These are phyloP conservation scores for Chelonoidis abingdonii DNA, from an alignment of 2,113 vertebrate species.

Conservation along the genomic window DNA sequence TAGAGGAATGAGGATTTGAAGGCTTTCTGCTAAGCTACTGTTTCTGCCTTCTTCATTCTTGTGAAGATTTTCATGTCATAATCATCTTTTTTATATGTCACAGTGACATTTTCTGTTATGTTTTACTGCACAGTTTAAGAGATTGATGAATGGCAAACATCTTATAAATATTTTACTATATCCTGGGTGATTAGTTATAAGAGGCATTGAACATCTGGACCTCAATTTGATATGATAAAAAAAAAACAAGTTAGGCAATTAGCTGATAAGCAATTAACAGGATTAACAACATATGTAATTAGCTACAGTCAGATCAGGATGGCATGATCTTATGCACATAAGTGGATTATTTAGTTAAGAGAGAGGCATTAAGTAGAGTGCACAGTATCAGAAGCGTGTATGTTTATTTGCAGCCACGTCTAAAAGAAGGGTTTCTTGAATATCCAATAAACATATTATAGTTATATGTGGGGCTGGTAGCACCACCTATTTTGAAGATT, in stretches of 20 bases:
- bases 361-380: background rate
- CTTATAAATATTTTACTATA: constrained; percentile 8
- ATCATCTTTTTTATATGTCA: background rate
- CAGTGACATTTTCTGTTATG: background rate
- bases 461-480: background rate
- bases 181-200: background rate
- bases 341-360: constrained; percentile 37
- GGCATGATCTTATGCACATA: background rate
- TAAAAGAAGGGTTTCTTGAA: background rate
- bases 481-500: background rate
- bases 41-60: constrained; percentile 21
- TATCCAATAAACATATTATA: background rate
- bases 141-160: background rate
- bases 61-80: constrained; percentile 3
- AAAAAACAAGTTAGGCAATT: background rate
- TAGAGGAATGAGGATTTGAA: constrained; percentile 32
- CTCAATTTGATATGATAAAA: background rate
- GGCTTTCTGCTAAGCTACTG: constrained; percentile 4
- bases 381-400: background rate
- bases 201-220: background rate
- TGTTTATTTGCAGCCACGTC: background rate
- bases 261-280: constrained; percentile 50
- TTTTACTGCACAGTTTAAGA: constrained; percentile 1
- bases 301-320: constrained; percentile 10
- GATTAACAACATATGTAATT: constrained; percentile 2